Conservation (phyloP, 1,140 invertebrate species). For the Drosophila sechellia region DNA sequence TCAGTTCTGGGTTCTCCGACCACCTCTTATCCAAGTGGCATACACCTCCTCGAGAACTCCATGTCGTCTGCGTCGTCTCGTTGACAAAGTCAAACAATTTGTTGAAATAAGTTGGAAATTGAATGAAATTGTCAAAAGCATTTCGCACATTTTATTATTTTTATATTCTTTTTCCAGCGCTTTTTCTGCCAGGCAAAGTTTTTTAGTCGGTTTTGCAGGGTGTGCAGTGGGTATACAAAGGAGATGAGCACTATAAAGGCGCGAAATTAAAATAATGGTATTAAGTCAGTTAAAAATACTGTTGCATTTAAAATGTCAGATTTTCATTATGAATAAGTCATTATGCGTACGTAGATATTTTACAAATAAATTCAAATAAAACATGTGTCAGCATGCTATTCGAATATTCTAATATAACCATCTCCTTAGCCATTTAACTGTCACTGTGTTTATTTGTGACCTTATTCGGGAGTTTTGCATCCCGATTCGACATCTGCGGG, state of each 20-base stretch:
- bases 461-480: slow-evolving; percentile 42
- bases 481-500: slow-evolving; percentile 45
- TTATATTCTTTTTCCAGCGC: slow-evolving; percentile 30
- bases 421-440: background rate
- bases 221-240: slow-evolving; percentile 17
- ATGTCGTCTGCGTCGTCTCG: slow-evolving; percentile 36
- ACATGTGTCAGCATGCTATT: background rate
- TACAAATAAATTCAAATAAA: background rate
- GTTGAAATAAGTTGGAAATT: slow-evolving; percentile 82
- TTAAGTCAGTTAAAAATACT: background rate
- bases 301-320: background rate
- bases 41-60: slow-evolving; percentile 19
- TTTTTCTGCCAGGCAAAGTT: slow-evolving; percentile 37
- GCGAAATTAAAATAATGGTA: background rate
- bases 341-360: background rate
- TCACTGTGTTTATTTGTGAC: slow-evolving; percentile 46
- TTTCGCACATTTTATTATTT: slow-evolving; percentile 78
- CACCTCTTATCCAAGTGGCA: background rate
- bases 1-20: background rate
- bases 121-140: slow-evolving; percentile 83
- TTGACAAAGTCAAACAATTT: slow-evolving; percentile 81
- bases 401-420: slow-evolving; percentile 4
- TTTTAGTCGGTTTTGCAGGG: slow-evolving; percentile 35
- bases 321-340: background rate
- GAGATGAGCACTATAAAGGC: no score